These are phyloP conservation scores for Tetranychus piercei DNA, from an alignment of 2,888 invertebrate genomes.

Conservation along the genomic window DNA sequence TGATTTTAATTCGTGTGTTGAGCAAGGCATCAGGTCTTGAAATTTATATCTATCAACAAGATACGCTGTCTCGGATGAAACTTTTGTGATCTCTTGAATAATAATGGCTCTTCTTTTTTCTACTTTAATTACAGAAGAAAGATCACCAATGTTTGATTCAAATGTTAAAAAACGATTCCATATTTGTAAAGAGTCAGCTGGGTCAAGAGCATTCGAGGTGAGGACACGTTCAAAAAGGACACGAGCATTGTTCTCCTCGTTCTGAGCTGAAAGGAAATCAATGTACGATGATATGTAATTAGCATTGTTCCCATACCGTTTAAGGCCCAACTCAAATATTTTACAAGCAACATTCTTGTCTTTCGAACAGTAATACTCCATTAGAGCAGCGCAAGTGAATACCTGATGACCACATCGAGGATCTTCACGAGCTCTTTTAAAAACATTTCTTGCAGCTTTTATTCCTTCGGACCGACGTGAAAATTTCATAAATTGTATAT, in stretches of 20 bases:
- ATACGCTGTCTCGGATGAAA: slow-evolving; percentile 59
- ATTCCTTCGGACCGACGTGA: slow-evolving; percentile 91
- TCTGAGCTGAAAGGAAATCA: slow-evolving; percentile 88
- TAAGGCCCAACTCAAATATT: slow-evolving; percentile 89
- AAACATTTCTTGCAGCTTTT: slow-evolving; percentile 79
- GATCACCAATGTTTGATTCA: slow-evolving; percentile 92
- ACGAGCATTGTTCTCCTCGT: slow-evolving; percentile 97
- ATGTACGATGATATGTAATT: slow-evolving; percentile 90
- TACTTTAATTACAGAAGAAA: slow-evolving; percentile 90
- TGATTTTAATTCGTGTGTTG: slow-evolving; percentile 60
- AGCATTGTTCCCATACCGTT: slow-evolving; percentile 83
- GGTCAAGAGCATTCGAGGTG: slow-evolving; percentile 70
- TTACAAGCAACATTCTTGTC: slow-evolving; percentile 89
- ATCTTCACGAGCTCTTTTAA: slow-evolving; percentile 87
- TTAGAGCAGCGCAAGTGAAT: slow-evolving; percentile 85
- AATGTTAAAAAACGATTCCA: slow-evolving; percentile 98
- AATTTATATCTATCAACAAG: slow-evolving; percentile 77
- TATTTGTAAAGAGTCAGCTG: slow-evolving; percentile 85
- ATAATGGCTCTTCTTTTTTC: slow-evolving; percentile 78
- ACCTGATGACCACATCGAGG: slow-evolving; percentile 63
- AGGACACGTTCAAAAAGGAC: slow-evolving; percentile 94
- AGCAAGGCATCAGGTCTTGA: slow-evolving; percentile 80
- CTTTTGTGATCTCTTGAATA: slow-evolving; percentile 53
- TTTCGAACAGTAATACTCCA: slow-evolving; percentile 98
- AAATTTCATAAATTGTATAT: slow-evolving; percentile 98